Base-by-base conservation (phyloP, 2,888 invertebrate species). In the Pyrrhia umbra region DNA sequence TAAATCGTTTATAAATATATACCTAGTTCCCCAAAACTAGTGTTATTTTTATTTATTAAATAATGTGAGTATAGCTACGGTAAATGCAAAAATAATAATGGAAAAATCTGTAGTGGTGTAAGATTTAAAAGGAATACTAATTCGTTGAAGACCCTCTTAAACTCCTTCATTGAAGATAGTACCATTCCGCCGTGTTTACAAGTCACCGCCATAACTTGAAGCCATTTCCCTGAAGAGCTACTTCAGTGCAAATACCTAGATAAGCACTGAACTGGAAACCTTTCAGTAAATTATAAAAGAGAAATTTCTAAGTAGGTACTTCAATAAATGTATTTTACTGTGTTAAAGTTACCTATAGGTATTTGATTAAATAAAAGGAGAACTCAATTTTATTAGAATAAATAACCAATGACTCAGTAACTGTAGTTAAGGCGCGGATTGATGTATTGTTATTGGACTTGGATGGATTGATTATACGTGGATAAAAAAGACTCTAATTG, bases 231-330 rank as follows among this genome's bases (percentile, higher is more conserved):
- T 21, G 30, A 49, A 57, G 47, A 50, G 20, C 23, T 23, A 50
- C 68, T 66, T 40, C 20, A 30, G 39, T 30, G 47, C 37, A 37
- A 66, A 57, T 57, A 57, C 66, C 47, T 66, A 49, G 67, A 58
- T 45, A 34, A 4, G 67, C 65, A 67, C 37, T 59, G 49, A 59
- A 45, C 6, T 23, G 68, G 65, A 66, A 66, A 66, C 39, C 43
- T 40, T 66, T 68, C 45, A 46, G 60, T 46, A 25, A 68, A 50
- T 66, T 59, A 68, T 67, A 39, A 30, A 56, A 16, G 42, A 18
- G 9, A 37, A 43, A 49, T 43, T 65, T 30, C 58, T n/a, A n/a
- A n/a, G n/a, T n/a, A 37, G 57, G 20, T 39, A n/a, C 8, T 27
- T 43, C 10, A 42, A 21, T 30, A 30, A 50, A 59, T 45, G 49